Percentiles rank a stretch among this genome's conserved stretches.
Evolutionary conservation across 2,113 vertebrate species (phyloP).

Genomic region (Ailurus styani): DNA sequence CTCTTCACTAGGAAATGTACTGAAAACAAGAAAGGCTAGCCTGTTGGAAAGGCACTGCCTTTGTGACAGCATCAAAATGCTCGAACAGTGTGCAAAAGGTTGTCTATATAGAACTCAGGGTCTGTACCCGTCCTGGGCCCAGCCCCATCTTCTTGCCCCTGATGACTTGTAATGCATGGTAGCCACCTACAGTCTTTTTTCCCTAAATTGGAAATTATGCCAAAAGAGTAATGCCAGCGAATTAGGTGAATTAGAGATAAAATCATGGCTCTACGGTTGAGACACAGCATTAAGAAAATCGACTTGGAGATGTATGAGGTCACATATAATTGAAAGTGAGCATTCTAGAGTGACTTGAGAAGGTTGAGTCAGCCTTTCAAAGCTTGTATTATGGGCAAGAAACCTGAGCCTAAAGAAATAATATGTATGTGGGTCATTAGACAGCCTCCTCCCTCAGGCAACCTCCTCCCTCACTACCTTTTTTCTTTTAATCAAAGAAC

Average conservation of each 20-base stretch:
- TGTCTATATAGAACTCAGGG: neutral
- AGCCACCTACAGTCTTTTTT: neutral
- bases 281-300: neutral
- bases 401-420: conserved; percentile 17
- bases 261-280: neutral
- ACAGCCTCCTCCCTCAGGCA: neutral
- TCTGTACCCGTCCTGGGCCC: neutral
- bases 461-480: neutral
- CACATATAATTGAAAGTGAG: neutral
- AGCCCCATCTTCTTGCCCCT: neutral
- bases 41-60: neutral
- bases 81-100: neutral
- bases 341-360: neutral
- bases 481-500: conserved; percentile 55
- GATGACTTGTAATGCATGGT: neutral
- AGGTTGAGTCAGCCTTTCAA: neutral
- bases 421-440: neutral
- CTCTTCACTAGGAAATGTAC: neutral
- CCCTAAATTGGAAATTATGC: neutral
- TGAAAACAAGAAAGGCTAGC: neutral
- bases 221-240: neutral
- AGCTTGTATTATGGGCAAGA: neutral
- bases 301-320: neutral
- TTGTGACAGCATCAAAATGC: neutral
- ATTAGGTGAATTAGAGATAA: conserved; percentile 32